Evolutionary conservation across 2,888 invertebrate genomes (phyloP).

Genomic region (Torymus auratus): DNA sequence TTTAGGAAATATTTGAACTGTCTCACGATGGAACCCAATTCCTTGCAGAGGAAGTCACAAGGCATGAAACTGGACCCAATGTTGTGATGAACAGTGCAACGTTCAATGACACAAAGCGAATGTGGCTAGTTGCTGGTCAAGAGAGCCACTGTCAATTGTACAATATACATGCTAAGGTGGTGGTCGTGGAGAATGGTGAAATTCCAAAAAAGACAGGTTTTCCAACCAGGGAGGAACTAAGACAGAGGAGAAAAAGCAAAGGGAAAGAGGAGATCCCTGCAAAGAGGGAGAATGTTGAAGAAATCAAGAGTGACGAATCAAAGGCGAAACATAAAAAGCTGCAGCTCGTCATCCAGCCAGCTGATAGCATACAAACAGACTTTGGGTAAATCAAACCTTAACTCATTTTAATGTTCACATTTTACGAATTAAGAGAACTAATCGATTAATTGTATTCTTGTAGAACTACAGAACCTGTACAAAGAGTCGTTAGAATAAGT

Average conservation of each 20-base stretch:
- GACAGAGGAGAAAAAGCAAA: constrained; percentile 80
- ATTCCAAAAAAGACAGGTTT: constrained; percentile 78
- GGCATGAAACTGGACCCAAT: constrained; percentile 92
- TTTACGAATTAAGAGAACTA: not conserved
- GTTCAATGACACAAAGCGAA: constrained; percentile 84
- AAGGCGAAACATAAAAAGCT: constrained; percentile 79
- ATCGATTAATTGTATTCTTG: constrained; percentile 57
- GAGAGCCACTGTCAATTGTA: constrained; percentile 94
- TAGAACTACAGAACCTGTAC: constrained; percentile 85
- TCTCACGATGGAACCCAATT: constrained; percentile 90
- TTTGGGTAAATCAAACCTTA: constrained; percentile 81
- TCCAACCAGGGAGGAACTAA: constrained; percentile 72
- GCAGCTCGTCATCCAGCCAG: constrained; percentile 86
- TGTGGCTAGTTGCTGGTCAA: constrained; percentile 91
- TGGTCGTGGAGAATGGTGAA: constrained; percentile 76
- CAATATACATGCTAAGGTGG: constrained; percentile 80
- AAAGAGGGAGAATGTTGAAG: constrained; percentile 63
- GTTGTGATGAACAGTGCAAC: constrained; percentile 95
- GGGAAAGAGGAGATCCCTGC: constrained; percentile 73
- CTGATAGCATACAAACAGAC: constrained; percentile 91
- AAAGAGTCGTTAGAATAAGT: constrained; percentile 90
- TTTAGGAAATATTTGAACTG: constrained; percentile 94
- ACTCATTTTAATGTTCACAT: not conserved
- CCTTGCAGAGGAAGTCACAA: constrained; percentile 90
- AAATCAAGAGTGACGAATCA: constrained; percentile 66